A percentile compares a stretch with the other conserved stretches of the same genome.
phyloP scores from a whole-genome alignment of 2,113 vertebrate genomes.

The Casuarius casuarius region DNA sequence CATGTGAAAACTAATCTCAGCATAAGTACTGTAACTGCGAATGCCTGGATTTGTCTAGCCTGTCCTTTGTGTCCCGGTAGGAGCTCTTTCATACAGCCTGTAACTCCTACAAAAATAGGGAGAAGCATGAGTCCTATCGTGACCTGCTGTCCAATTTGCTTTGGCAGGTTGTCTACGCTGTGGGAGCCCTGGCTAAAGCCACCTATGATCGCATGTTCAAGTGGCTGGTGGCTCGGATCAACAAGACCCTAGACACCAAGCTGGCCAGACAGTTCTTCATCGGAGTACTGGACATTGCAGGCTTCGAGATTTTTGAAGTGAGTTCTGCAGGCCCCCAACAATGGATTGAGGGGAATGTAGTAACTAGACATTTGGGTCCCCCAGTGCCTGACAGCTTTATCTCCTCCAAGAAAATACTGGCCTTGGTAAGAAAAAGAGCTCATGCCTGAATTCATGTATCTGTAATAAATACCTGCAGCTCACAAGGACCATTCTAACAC shows the following conservation, averaged over 20 bases:
- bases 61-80: not conserved
- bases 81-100: not conserved
- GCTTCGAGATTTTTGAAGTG: conserved; percentile 96
- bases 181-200: conserved; percentile 94
- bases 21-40: not conserved
- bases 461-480: not conserved
- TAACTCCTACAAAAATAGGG: not conserved
- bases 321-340: conserved; percentile 9
- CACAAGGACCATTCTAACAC: not conserved
- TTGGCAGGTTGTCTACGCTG: conserved; percentile 87
- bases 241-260: conserved; percentile 91
- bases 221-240: conserved; percentile 92
- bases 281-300: conserved; percentile 94
- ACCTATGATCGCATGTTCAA: conserved; percentile 96
- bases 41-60: not conserved
- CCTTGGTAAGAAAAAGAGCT: not conserved
- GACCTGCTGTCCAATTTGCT: not conserved
- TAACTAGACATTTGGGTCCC: not conserved
- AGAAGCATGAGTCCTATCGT: not conserved
- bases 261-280: conserved; percentile 95
- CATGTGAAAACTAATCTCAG: not conserved
- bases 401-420: not conserved
- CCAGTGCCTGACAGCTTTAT: not conserved
- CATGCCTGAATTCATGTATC: not conserved
- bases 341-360: not conserved